Evolutionary conservation across 1,140 invertebrate genomes (phyloP).

Genomic region (Phocides pigmalion): DNA sequence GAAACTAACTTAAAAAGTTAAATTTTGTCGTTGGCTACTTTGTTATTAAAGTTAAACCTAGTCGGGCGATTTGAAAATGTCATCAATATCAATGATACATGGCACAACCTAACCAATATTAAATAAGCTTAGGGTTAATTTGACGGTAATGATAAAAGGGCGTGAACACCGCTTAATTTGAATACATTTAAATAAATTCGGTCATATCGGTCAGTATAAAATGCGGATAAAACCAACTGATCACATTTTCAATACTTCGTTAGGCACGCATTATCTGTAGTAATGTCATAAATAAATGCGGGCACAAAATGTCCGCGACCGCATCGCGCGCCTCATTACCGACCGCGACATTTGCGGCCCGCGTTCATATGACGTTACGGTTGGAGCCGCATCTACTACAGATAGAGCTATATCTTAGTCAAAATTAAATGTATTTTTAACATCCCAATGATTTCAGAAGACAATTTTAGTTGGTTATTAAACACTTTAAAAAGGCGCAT

Average conservation of each 20-base stretch:
- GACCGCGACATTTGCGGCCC: constrained; percentile 21
- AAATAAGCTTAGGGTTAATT: background rate
- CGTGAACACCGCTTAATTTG: constrained; percentile 3
- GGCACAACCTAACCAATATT: no score
- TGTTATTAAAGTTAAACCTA: no score
- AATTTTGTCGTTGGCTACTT: no score
- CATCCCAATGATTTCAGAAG: no score
- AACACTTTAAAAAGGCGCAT: no score
- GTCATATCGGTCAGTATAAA: constrained; percentile 16
- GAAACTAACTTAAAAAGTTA: no score
- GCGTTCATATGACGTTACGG: constrained; percentile 12
- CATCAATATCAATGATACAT: no score
- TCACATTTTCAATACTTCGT: constrained; percentile 33
- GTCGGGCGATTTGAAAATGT: no score
- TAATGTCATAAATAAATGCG: constrained; percentile 27
- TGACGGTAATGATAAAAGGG: background rate
- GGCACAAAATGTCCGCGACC: constrained; percentile 20
- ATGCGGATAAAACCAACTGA: constrained; percentile 24
- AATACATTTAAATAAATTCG: constrained; percentile 29
- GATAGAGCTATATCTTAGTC: no score
- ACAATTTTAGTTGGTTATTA: no score
- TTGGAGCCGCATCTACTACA: background rate
- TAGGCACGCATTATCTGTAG: constrained; percentile 30
- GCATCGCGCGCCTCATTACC: constrained; percentile 26
- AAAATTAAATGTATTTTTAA: no score